Percentiles rank a stretch among this genome's conserved stretches.
phyloP scores from a whole-genome alignment of 2,888 invertebrate genomes.

The Elegia similella region DNA sequence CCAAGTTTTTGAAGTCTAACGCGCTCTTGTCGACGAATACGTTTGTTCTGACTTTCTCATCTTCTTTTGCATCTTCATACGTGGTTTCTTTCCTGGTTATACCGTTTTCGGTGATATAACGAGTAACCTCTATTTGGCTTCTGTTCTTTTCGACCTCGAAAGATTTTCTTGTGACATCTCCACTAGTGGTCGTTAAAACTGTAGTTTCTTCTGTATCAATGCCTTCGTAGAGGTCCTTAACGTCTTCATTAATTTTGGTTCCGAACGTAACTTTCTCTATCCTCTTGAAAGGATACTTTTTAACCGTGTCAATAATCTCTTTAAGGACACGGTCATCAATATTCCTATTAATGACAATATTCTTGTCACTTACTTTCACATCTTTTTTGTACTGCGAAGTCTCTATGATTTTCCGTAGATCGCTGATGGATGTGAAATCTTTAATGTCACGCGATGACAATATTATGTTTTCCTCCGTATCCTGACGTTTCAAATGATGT shows the following conservation, averaged over 20 bases:
- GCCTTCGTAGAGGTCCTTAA: constrained; percentile 79
- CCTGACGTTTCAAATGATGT: constrained; percentile 71
- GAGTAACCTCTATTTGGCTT: constrained; percentile 76
- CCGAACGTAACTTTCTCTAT: constrained; percentile 79
- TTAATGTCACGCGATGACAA: constrained; percentile 73
- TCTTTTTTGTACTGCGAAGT: constrained; percentile 68
- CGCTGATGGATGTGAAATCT: constrained; percentile 75
- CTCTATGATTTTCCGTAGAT: constrained; percentile 71
- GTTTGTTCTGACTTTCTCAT: constrained; percentile 74
- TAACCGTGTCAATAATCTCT: constrained; percentile 75
- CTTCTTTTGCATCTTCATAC: constrained; percentile 76
- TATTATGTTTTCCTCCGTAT: constrained; percentile 75
- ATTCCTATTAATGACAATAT: constrained; percentile 72
- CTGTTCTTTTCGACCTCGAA: constrained; percentile 72
- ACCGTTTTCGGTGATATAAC: constrained; percentile 74
- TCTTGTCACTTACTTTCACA: constrained; percentile 70
- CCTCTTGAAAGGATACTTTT: constrained; percentile 74
- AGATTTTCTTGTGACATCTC: constrained; percentile 66
- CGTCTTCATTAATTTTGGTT: constrained; percentile 81
- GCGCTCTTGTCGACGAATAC: constrained; percentile 77
- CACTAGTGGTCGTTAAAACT: constrained; percentile 56
- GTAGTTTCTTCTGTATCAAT: constrained; percentile 67
- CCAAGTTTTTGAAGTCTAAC: constrained; percentile 78
- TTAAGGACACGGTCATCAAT: constrained; percentile 70
- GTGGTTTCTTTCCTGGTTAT: constrained; percentile 73